Conservation (phyloP, 1,140 invertebrate species). For the Condylostylus longicornis region DNA sequence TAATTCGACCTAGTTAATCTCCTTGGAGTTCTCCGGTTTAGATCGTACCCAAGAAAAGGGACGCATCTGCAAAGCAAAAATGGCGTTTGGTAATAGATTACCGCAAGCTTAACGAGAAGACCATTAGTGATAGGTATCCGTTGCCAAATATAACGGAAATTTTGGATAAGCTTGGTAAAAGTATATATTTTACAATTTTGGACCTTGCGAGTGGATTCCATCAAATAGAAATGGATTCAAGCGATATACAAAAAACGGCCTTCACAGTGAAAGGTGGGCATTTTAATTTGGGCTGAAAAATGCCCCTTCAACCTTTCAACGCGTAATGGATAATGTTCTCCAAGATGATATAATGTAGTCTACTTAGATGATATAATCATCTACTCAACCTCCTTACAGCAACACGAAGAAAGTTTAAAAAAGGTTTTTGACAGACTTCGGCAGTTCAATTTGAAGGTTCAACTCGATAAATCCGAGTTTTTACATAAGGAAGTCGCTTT, state of each 20-base stretch:
- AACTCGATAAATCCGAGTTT: slow-evolving; percentile 16
- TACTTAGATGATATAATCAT: slow-evolving; percentile 8
- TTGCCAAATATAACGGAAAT: slow-evolving; percentile 33
- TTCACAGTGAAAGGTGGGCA: slow-evolving; percentile 19
- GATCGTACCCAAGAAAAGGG: slow-evolving; percentile 14
- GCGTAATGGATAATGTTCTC: slow-evolving; percentile 10
- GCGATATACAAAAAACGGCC: slow-evolving; percentile 28
- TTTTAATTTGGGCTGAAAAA: slow-evolving; percentile 15
- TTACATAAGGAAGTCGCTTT: slow-evolving; percentile 16
- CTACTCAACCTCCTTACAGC: slow-evolving; percentile 10
- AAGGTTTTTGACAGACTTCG: slow-evolving; percentile 26
- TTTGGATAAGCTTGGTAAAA: slow-evolving; percentile 27
- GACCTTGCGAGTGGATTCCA: slow-evolving; percentile 34
- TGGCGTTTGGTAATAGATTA: slow-evolving; percentile 27
- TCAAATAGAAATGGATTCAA: slow-evolving; percentile 29
- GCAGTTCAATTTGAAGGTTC: slow-evolving; percentile 10
- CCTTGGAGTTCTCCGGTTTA: slow-evolving; percentile 5
- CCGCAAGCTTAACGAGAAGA: slow-evolving; percentile 27
- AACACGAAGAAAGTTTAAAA: slow-evolving; percentile 17
- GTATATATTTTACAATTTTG: slow-evolving; percentile 28
- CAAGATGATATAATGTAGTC: slow-evolving; percentile 1
- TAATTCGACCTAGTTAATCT: slow-evolving; percentile 3
- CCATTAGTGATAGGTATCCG: slow-evolving; percentile 34
- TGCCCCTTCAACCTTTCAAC: slow-evolving; percentile 19
- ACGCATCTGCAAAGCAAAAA: slow-evolving; percentile 12